Evolutionary conservation across 1,140 invertebrate species (phyloP), one percentile per base, ranked within the genome.

Genomic region (Cryptotermes secundus): DNA sequence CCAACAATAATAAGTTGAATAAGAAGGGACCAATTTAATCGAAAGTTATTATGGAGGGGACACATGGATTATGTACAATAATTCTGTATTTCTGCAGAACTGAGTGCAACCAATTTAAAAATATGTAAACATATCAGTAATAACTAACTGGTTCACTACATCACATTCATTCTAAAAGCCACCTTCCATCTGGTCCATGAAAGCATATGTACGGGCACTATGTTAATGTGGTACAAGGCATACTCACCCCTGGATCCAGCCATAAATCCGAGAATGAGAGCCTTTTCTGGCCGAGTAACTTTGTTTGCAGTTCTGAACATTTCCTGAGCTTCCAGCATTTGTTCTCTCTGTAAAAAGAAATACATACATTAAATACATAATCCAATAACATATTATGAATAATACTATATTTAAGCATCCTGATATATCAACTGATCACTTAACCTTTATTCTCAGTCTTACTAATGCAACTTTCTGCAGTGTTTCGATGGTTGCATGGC

Each of bases 261-360:
- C 97, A 99, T 99, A 88, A 99, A 99, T 85, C 98, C 97, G 35
- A 99, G 92, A 88, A 99, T 99, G 49, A 99, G 94, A 65, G 98
- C 97, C 89, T 99, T 99, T 87, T 99, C 98, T 4, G 97, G 97
- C 86, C 98, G 90, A 1, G 97, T 99, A 72, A 99, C 97, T 90
- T 96, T 96, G 89, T 99, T 99, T 42, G 97, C 97, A 86, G 96
- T 98, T 84, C 95, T 92, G 92, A 99, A 99, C 96, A 99, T 99
- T 89, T 99, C 97, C 90, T 99, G 97, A 2, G 98, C 98, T 90
- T 98, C 97, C 87, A 97, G 91, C 94, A 99, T 98, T 94, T 99
- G 97, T 89, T 99, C 97, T 89, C 96, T 79, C 83, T 84, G 36
- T 36, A 6, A 7, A 80, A 42, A 38, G 38, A 80, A 4, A 34